Evolutionary conservation across 2,797 vertebrate species (phyloP).

Genomic region (Scolopax rusticola): DNA sequence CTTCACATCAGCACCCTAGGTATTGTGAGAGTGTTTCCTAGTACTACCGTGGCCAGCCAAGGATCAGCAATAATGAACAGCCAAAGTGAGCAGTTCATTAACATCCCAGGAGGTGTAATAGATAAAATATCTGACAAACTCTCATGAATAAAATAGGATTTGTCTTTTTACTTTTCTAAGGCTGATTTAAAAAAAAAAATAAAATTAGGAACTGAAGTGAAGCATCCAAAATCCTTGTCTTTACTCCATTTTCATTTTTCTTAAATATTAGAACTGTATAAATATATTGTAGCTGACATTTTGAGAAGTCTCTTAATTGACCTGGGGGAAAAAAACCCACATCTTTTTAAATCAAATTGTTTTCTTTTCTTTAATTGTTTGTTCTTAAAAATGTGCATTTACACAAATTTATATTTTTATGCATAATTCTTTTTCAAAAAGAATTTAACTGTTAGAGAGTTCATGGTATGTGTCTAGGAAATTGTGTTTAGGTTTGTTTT

Average conservation of each 20-base stretch:
- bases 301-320: neutral
- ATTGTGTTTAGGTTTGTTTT: neutral
- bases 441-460: neutral
- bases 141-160: neutral
- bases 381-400: neutral
- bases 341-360: neutral
- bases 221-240: neutral
- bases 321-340: neutral
- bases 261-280: neutral
- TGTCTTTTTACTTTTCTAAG: neutral
- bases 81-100: neutral
- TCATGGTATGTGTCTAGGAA: neutral
- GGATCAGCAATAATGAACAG: neutral
- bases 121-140: neutral
- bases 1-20: rapidly evolving
- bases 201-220: neutral
- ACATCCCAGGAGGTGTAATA: neutral
- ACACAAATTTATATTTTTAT: neutral
- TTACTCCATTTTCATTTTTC: neutral
- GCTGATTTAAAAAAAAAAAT: neutral
- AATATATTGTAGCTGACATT: neutral
- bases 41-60: neutral
- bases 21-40: neutral
- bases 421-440: neutral
- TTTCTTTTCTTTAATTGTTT: neutral